Evolutionary conservation across 2,113 vertebrate species (phyloP), one percentile per base, ranked within the genome.

Genomic region (Emydura subglobosa): DNA sequence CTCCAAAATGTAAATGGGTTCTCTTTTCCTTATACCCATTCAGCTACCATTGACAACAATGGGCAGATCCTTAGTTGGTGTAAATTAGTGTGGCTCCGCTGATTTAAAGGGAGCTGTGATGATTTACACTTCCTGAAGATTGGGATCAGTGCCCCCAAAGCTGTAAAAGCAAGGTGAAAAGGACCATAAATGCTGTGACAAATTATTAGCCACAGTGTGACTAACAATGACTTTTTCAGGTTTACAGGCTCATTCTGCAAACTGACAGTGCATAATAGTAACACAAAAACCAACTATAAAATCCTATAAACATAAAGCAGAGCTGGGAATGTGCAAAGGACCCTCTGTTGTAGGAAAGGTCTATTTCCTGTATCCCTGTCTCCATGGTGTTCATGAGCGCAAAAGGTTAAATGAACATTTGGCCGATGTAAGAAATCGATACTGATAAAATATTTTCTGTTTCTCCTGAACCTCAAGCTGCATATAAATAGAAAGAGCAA

Each of bases 401-500:
- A 1, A 0, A 25, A 16, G 4, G 42, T 65, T 89, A 79, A 83
- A 74, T 72, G 79, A 93, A 85, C 65, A 27, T 76, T 92, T 95
- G 93, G 95, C 95, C 81, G 57, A 83, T 47, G 34, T 31, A 87
- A 31, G 80, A 87, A 83, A 50, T 6, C 87, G 82, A 87, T 85
- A 49, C 61, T 96, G 95, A 96, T 59, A 53, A 95, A 88, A 24
- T 1, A 24, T 34, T 83, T 85, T 76, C 53, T n/a, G 91, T 94
- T 96, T 85, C 83, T 6, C 39, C 91, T 95, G 78, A 97, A 90
- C 42, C 16, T 84, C 42, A 5, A 6, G 88, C 54, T 2, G 6
- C 88, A 92, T 65, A 47, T 79, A 93, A 97, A 84, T 49, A 54
- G 81, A 86, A 50, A 59, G 90, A 87, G n/a, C 94, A 86, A 83